Base-by-base conservation (phyloP, 1,140 invertebrate genomes). In the Brachionus paranguensis region DNA sequence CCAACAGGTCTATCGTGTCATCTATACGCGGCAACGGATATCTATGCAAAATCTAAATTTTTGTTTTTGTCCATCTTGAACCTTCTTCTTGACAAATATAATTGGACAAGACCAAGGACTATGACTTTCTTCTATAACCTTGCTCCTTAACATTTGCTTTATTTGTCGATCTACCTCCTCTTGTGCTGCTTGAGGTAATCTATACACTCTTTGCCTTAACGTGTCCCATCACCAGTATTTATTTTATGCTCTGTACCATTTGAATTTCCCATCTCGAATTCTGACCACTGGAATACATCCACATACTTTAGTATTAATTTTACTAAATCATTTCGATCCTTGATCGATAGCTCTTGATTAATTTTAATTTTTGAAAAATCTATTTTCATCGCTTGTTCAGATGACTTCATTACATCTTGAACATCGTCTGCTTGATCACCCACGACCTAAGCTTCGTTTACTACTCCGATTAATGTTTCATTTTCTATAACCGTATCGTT, bases 1-100 rank as follows among this genome's bases (percentile, higher is more conserved):
- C 43, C 4, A 47, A 45, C 20, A n/a, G 0, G 1, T 76, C 43
- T 43, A 76, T 41, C 1, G 43, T 47, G 10, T 76, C 84, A 37
- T 85, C 84, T 29, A 68, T 81, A 0, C 78, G 78, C 20, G 78
- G 45, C 33, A 81, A 20, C 41, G 55, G 50, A 53, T 41, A 81
- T 64, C 50, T 4, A 81, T 47, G 41, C 78, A 81, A 20, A 85
- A 29, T 12, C 83, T 87, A 14, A 86, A 87, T 1, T 88, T 87
- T 47, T 74, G 33, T 10, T 74, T 43, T 43, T 78, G 17, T 3
- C 17, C 76, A 24, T 74, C 41, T 47, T 74, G 33, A 24, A 27
- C 24, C 2, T 78, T 78, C 12, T 78, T 78, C 37, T 60, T 78
- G 27, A 55, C 76, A 27, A 78, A 60, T 27, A 55, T 24, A 12